Conservation (phyloP, 1,140 invertebrate species). For the Anastrepha obliqua region DNA sequence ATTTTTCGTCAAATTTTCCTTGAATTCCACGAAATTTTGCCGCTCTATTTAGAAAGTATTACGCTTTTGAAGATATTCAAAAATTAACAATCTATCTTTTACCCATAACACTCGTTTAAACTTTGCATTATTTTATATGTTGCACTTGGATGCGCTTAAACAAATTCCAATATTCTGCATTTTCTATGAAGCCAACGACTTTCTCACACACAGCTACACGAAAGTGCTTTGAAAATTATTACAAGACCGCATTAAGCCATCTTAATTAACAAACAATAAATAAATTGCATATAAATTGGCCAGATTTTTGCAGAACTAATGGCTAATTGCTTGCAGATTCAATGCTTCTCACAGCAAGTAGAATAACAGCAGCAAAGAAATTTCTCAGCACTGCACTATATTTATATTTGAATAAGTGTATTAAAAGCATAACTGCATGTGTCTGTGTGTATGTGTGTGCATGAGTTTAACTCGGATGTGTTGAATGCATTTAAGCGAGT, state of each 20-base stretch:
- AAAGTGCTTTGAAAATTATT: no score
- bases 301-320: constrained; percentile 38
- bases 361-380: constrained; percentile 10
- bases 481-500: background rate
- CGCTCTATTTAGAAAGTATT: no score
- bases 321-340: background rate
- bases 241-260: background rate
- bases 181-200: no score
- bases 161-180: no score
- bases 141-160: no score
- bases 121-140: no score
- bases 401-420: constrained; percentile 14
- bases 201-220: no score
- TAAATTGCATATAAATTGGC: constrained; percentile 13
- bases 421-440: background rate
- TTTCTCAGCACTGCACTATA: background rate
- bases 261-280: constrained; percentile 36
- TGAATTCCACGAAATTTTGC: no score
- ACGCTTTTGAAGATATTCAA: no score
- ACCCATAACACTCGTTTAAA: no score
- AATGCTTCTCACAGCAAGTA: background rate
- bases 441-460: constrained; percentile 12
- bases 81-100: no score
- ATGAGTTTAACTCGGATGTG: background rate
- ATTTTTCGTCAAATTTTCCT: no score